Base-by-base conservation (phyloP, 2,113 vertebrate species). In the Ptilonorhynchus violaceus region DNA sequence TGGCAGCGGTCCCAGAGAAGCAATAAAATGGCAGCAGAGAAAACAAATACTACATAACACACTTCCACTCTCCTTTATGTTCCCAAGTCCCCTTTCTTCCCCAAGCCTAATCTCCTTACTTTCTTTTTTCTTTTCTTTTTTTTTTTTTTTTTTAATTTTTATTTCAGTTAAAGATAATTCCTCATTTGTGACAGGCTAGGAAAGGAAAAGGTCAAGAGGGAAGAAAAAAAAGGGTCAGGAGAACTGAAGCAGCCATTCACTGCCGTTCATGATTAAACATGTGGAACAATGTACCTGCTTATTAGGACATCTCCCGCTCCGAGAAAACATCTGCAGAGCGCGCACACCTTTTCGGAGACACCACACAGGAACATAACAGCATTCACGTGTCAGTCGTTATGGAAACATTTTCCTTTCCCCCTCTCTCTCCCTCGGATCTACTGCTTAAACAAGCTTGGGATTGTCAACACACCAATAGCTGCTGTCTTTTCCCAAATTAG, bases 1-100 rank as follows among this genome's bases (percentile, higher is more conserved):
- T 97, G 96, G 96, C 95, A 95, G 88, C 46, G 42, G 16, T 95
- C 94, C 96, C 94, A 93, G 96, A 96, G 96, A 96, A 97, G 93
- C 96, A 95, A 87, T 96, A 92, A 97, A 95, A 95, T 97, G 93
- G 95, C 88, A 97, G 88, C 75, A 91, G 89, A 78, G 63, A 97
- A 97, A 96, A 95, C 91, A 97, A 96, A 95, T 47, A 91, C 95
- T 69, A 83, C 73, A 81, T 42, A 93, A 91, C 77, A 85, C 81
- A 74, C 59, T 95, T 92, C 93, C 63, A 79, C 52, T 74, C 86
- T 73, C 83, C 88, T 93, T 96, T 85, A 80, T 77, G 70, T 93
- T 93, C 81, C 56, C 76, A 63, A 84, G 53, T 80, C 52, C 23
- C 33, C 47, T 39, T 72, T 86, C 73, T 81, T 62, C 69, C 63